Evolutionary conservation across 2,797 vertebrate genomes (phyloP).

Genomic region (Salarias fasciatus): DNA sequence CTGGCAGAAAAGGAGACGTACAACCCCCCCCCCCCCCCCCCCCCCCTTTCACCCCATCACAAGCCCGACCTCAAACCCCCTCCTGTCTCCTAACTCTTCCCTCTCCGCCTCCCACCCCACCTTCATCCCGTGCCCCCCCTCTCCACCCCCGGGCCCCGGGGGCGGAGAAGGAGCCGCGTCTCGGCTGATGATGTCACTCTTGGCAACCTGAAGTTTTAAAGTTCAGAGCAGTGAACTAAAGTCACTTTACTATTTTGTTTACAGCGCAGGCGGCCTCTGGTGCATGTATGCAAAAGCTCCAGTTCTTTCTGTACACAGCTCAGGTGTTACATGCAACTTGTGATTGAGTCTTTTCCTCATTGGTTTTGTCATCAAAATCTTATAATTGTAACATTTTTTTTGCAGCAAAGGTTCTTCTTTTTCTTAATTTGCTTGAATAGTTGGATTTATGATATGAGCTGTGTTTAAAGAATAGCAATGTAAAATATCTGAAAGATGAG

Average conservation of each 20-base stretch:
- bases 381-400: conserved; percentile 5
- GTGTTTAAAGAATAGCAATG: conserved; percentile 23
- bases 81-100: conserved; percentile 25
- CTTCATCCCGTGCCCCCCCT: conserved; percentile 46
- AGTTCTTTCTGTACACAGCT: conserved; percentile 19
- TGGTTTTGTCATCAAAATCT: conserved; percentile 22
- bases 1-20: conserved; percentile 71
- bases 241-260: conserved; percentile 53
- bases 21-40: conserved; percentile 48
- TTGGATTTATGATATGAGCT: conserved; percentile 43
- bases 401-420: conserved; percentile 12
- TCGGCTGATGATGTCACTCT: conserved; percentile 74
- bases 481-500: too few species aligned
- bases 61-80: conserved; percentile 37
- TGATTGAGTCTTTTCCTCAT: conserved; percentile 15
- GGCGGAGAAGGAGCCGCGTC: conserved; percentile 70
- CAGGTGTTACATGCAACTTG: conserved; percentile 23
- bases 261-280: conserved; percentile 19
- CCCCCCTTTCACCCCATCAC: conserved; percentile 33
- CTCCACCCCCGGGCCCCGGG: conserved; percentile 32
- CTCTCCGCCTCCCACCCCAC: conserved; percentile 48
- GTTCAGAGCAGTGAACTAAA: conserved; percentile 58
- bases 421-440: conserved; percentile 25
- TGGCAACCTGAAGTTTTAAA: conserved; percentile 56
- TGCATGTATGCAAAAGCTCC: conserved; percentile 4